These are phyloP conservation scores for Columba livia DNA, from an alignment of 2,113 vertebrate genomes.

Conservation along the genomic window DNA sequence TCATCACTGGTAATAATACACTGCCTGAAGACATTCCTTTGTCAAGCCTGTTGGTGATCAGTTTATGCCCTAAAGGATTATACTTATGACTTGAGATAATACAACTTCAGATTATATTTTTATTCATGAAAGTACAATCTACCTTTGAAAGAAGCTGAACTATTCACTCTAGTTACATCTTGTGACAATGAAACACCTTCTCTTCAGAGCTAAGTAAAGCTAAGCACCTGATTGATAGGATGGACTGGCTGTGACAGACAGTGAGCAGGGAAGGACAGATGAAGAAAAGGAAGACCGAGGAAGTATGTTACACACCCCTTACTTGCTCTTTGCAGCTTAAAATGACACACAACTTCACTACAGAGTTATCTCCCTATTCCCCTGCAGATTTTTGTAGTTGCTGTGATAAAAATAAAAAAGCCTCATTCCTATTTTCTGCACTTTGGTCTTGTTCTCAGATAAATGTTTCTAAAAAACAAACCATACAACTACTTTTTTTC, in stretches of 20 bases:
- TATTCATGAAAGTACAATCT: conserved; percentile 27
- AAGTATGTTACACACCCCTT: not conserved
- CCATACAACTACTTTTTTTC: not conserved
- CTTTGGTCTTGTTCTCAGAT: not conserved
- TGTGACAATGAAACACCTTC: not conserved
- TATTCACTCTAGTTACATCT: not conserved
- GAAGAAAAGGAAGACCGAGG: not conserved
- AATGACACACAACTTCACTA: not conserved
- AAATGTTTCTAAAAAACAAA: not conserved
- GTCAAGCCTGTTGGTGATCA: conserved; percentile 54
- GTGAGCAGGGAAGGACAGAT: not conserved
- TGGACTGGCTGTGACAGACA: not conserved
- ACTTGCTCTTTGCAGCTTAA: not conserved
- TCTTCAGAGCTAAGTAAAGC: not conserved
- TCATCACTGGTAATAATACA: conserved; percentile 53
- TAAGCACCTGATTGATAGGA: not conserved
- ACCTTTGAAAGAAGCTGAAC: conserved; percentile 12
- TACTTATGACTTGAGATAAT: conserved; percentile 19
- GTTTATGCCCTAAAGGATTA: conserved; percentile 49
- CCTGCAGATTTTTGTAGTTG: not conserved
- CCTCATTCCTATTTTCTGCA: not conserved
- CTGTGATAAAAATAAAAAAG: not conserved
- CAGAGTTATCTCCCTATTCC: not conserved
- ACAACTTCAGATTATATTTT: conserved; percentile 25
- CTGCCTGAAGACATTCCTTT: conserved; percentile 52